Evolutionary conservation across 2,797 vertebrate species (phyloP).

Genomic region (Craterocephalus amniculus): DNA sequence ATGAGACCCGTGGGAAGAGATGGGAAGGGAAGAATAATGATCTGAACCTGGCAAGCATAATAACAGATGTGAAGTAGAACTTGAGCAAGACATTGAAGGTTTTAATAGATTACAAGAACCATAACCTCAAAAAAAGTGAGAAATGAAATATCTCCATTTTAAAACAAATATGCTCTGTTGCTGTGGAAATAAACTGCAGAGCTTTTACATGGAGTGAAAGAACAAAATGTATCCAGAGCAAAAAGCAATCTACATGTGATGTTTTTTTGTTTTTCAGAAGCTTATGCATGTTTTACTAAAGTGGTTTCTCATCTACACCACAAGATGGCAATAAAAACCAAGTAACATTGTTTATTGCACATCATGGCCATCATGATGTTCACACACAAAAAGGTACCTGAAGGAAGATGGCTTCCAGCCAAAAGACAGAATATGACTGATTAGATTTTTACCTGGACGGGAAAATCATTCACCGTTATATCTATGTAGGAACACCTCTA

Average conservation of each 20-base stretch:
- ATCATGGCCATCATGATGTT: no score
- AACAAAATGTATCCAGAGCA: background rate
- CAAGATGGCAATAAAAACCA: conserved; percentile 62
- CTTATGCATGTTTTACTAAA: no score
- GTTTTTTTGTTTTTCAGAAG: no score
- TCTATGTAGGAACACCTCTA: background rate
- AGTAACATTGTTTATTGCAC: no score
- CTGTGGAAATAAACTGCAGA: background rate
- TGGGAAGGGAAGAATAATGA: conserved; percentile 18
- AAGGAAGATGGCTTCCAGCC: conserved; percentile 42
- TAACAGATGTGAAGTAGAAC: conserved; percentile 24
- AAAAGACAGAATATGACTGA: background rate
- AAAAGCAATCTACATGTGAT: background rate
- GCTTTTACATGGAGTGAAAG: background rate
- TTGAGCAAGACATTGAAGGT: conserved; percentile 22
- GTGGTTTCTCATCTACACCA: conserved; percentile 25
- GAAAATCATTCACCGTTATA: background rate
- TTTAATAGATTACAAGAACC: conserved; percentile 9
- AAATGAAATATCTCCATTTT: background rate
- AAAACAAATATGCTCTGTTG: no score
- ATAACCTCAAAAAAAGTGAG: background rate
- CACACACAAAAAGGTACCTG: background rate
- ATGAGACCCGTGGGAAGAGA: conserved; percentile 15
- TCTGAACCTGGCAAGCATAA: conserved; percentile 14
- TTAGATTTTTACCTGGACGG: background rate